Evolutionary conservation across 2,797 vertebrate genomes (phyloP).

Genomic region (Crocidura indochinensis): DNA sequence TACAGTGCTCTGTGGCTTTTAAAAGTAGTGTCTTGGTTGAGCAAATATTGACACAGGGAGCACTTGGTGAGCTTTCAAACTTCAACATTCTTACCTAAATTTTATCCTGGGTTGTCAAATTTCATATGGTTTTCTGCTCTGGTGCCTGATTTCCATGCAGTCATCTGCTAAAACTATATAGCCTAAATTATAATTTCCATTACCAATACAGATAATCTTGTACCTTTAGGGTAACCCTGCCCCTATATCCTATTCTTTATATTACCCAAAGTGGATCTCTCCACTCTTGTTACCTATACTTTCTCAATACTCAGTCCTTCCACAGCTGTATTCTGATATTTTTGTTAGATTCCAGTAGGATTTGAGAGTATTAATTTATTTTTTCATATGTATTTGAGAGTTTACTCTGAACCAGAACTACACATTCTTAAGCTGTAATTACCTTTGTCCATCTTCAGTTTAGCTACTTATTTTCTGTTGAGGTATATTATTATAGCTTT

Average conservation of each 20-base stretch:
- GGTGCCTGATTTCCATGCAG: background rate
- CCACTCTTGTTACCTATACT: background rate
- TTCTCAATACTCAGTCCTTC: background rate
- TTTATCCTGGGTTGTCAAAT: background rate
- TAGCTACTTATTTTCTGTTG: conserved; percentile 6
- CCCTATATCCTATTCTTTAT: background rate
- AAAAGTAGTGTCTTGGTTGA: background rate
- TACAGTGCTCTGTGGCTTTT: conserved; percentile 1
- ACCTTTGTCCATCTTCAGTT: background rate
- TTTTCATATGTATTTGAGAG: background rate
- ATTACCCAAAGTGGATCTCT: background rate
- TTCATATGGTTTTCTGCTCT: background rate
- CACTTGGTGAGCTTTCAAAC: background rate
- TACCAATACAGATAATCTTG: background rate
- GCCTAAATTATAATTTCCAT: background rate
- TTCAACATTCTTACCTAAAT: background rate
- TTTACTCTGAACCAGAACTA: background rate
- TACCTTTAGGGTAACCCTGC: background rate
- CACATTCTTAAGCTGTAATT: background rate
- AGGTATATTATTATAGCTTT: background rate
- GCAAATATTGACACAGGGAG: background rate
- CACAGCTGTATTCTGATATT: background rate
- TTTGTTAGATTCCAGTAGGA: background rate
- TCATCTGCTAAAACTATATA: background rate
- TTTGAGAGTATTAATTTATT: background rate